These are phyloP conservation scores for Ligdia adustata DNA, from an alignment of 2,888 invertebrate species.

Conservation along the genomic window DNA sequence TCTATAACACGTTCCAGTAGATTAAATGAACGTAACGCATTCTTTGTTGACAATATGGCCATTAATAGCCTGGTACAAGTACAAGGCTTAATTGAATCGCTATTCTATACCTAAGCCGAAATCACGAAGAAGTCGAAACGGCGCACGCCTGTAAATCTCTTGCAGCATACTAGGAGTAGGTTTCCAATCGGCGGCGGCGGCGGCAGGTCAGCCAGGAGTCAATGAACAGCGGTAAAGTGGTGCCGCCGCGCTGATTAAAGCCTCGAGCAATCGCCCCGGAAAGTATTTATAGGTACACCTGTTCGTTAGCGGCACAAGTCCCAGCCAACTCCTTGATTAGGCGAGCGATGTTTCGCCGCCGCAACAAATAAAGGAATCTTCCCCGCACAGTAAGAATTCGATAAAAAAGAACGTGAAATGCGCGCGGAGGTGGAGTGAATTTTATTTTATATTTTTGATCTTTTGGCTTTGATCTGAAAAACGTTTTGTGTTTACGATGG, in stretches of 20 bases:
- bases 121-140: constrained; percentile 54
- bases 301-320: constrained; percentile 80
- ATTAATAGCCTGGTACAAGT: constrained; percentile 13
- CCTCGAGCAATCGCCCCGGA: constrained; percentile 81
- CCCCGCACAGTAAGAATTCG: constrained; percentile 66
- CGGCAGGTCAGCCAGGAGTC: constrained; percentile 77
- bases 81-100: constrained; percentile 48
- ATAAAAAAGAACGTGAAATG: constrained; percentile 46
- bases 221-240: constrained; percentile 82
- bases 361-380: constrained; percentile 78
- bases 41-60: constrained; percentile 16
- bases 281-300: constrained; percentile 84
- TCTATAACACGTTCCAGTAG: too few species aligned
- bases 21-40: too few species aligned
- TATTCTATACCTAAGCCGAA: constrained; percentile 36
- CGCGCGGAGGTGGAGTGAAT: constrained; percentile 27
- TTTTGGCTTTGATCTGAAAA: constrained; percentile 15
- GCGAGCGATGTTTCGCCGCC: constrained; percentile 75
- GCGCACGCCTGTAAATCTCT: constrained; percentile 71
- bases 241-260: constrained; percentile 81
- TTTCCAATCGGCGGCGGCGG: constrained; percentile 79
- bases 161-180: constrained; percentile 65
- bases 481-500: constrained; percentile 4
- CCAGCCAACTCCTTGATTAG: constrained; percentile 83
- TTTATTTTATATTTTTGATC: constrained; percentile 28